A percentile compares a stretch with the other conserved stretches of the same genome.
phyloP scores from a whole-genome alignment of 2,888 invertebrate genomes.

The Chrysotoxum bicinctum region DNA sequence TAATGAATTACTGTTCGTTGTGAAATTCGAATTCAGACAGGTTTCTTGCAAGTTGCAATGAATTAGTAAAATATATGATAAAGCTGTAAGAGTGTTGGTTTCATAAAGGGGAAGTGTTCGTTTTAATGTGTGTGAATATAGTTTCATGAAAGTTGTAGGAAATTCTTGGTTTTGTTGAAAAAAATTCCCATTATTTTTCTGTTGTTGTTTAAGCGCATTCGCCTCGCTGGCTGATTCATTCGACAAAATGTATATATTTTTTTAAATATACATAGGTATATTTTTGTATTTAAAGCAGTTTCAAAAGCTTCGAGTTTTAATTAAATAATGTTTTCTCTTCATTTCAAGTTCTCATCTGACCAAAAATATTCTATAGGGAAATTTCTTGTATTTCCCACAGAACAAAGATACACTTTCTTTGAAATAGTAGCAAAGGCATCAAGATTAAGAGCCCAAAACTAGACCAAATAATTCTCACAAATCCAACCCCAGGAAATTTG shows the following conservation, averaged over 20 bases:
- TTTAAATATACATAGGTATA: too few species aligned
- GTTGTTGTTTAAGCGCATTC: conserved; percentile 1
- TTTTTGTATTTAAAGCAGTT: not conserved
- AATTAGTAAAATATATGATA: conserved; percentile 40
- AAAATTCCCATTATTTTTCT: conserved; percentile 18
- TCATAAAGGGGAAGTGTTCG: conserved; percentile 11
- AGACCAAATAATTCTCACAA: too few species aligned
- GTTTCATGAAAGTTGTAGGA: not conserved
- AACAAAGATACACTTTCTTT: too few species aligned
- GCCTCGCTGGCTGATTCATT: not conserved
- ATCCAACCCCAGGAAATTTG: not conserved
- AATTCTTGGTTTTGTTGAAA: not conserved
- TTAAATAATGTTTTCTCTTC: not conserved
- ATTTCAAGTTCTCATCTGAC: not conserved
- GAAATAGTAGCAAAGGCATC: too few species aligned
- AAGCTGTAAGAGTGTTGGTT: conserved; percentile 18
- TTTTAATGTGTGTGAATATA: not conserved
- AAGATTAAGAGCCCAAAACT: too few species aligned
- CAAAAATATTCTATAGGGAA: too few species aligned
- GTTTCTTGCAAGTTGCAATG: conserved; percentile 45
- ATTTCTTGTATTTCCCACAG: too few species aligned
- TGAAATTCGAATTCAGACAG: conserved; percentile 68
- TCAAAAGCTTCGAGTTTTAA: too few species aligned
- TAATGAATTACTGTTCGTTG: conserved; percentile 68
- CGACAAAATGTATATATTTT: not conserved